Evolutionary conservation across 2,888 invertebrate species (phyloP).

Genomic region (Polydrusus pterygomalis): DNA sequence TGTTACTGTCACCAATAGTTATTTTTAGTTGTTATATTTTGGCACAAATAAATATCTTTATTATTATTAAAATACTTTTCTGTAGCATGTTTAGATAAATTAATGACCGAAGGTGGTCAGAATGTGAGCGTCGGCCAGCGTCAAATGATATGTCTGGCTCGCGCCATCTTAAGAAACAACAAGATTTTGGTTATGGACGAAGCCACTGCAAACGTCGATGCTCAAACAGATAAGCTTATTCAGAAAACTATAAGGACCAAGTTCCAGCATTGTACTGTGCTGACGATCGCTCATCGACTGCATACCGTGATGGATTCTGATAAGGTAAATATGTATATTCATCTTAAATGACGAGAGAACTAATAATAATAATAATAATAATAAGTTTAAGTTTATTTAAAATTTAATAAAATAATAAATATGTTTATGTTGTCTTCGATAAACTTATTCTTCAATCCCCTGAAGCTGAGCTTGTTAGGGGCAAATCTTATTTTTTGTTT

Average conservation of each 20-base stretch:
- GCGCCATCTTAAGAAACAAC: constrained; percentile 85
- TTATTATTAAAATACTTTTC: constrained; percentile 10
- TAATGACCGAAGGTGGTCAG: constrained; percentile 82
- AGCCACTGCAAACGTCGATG: constrained; percentile 77
- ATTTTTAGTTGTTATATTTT: too few species aligned
- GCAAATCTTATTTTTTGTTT: too few species aligned
- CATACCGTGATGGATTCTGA: constrained; percentile 79
- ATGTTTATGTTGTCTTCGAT: too few species aligned
- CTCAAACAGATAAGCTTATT: constrained; percentile 76
- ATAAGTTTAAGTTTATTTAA: too few species aligned
- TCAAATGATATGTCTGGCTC: constrained; percentile 86
- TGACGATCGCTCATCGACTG: constrained; percentile 81
- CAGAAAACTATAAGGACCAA: constrained; percentile 75
- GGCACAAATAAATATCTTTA: too few species aligned
- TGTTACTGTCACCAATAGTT: too few species aligned
- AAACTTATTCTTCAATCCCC: too few species aligned
- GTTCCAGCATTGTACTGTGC: constrained; percentile 75
- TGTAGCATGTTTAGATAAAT: constrained; percentile 73
- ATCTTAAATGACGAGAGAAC: too few species aligned
- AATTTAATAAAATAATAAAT: too few species aligned
- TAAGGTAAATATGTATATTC: constrained; percentile 65
- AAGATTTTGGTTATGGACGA: constrained; percentile 80
- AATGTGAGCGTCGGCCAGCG: constrained; percentile 89
- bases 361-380: too few species aligned
- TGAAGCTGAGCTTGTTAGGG: too few species aligned